Evolutionary conservation across 2,888 invertebrate species (phyloP).

Genomic region (Orgyia antiqua): DNA sequence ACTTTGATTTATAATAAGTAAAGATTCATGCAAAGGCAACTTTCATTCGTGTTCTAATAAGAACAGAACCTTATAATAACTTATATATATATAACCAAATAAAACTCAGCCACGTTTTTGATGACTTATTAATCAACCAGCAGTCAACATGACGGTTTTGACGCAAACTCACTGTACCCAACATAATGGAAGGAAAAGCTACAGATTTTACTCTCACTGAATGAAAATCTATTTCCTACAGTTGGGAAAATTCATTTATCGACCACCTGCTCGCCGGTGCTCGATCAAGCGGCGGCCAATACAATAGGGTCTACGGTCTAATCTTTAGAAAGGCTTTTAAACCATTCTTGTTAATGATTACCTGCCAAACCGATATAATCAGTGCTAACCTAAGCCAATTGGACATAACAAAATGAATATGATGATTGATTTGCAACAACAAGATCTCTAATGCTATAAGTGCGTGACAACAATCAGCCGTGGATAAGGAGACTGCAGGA

Average conservation of each 20-base stretch:
- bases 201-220: constrained; percentile 37
- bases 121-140: constrained; percentile 20
- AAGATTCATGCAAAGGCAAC: too few species aligned
- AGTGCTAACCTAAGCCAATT: constrained; percentile 18
- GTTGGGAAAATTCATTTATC: constrained; percentile 51
- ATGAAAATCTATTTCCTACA: constrained; percentile 54
- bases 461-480: too few species aligned
- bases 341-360: constrained; percentile 40
- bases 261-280: constrained; percentile 50
- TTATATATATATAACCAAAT: background rate
- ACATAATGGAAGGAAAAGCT: constrained; percentile 35
- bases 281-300: constrained; percentile 44
- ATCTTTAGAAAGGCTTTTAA: constrained; percentile 45
- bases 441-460: too few species aligned
- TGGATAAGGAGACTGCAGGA: too few species aligned
- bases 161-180: constrained; percentile 22
- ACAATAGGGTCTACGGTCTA: constrained; percentile 42
- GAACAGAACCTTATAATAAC: too few species aligned
- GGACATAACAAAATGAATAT: too few species aligned
- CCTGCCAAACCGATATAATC: constrained; percentile 24
- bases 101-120: background rate
- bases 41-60: too few species aligned
- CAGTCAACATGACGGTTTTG: constrained; percentile 17
- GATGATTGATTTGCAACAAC: too few species aligned
- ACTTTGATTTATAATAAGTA: too few species aligned